Base-by-base conservation (phyloP, 1,140 invertebrate species). In the Triops cancriformis region DNA sequence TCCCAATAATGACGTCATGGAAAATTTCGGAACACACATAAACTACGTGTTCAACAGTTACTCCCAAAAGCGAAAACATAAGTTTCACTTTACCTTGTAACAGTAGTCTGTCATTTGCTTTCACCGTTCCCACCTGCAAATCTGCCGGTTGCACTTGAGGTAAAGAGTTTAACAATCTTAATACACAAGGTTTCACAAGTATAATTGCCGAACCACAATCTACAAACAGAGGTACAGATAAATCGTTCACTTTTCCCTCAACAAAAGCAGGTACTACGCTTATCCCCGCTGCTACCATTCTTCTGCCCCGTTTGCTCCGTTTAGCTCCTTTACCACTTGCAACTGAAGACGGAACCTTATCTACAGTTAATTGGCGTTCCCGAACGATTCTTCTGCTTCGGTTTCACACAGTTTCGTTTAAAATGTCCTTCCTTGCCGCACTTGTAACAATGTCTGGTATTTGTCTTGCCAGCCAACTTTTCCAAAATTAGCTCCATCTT, bases 281-380 rank as follows among this genome's bases (percentile, higher is more conserved):
- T 51, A 51, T 51, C 7, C 45, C 45, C 45, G 45, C 45, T 51
- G 45, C 45, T 51, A 51, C 45, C 45, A 45, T 45, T 45, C 18
- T 45, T 1, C 1, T 18, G 43, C 18, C 43, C 43, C 43, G 43
- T 45, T 45, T 45, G 43, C n/a, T n/a, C n/a, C n/a, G 2, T 37
- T 37, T 37, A 7, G 45, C 45, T 51, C 45, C 45, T 51, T 51
- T 51, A 51, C 45, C 12, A 10, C 45, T 51, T 51, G 45, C 45
- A 51, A 51, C 45, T 51, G 45, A 51, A 51, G 45, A 51, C 45
- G 45, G 45, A 51, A 51, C 45, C 45, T 14, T 51, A 51, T 51
- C 45, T 51, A 5, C 45, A 51, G 45, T 51, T 51, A 51, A 14
- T 51, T 51, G 45, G 45, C 45, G 0, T 51, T 51, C 45, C 45